Evolutionary conservation across 2,113 vertebrate species (phyloP), one percentile per base, ranked within the genome.

Genomic region (Notothenia rossii): DNA sequence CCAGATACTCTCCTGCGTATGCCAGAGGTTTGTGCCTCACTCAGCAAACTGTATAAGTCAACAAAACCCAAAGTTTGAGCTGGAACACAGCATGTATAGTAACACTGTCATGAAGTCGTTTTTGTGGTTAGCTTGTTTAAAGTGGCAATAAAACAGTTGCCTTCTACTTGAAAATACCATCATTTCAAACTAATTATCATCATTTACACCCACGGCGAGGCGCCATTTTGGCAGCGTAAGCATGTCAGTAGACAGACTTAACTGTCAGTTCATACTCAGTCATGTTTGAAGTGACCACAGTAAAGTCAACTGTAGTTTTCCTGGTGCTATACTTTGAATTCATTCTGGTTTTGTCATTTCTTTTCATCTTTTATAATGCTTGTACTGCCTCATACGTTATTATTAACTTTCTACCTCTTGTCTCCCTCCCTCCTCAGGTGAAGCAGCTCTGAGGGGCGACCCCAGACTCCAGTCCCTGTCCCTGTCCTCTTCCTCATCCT

Each of bases 361-460:
- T 29, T 65, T 29, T 5, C 9, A 4, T 7, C 25, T 18, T 43
- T 58, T 7, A 61, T 15, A 40, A 22, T 33, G 36, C 12, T 6
- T 50, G 46, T 51, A 11, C 36, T 33, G 13, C 59, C 18, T 56
- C n/a, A 40, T 40, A 1, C 29, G 22, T 68, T n/a, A 67, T 20
- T 66, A 20, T 72, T 48, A 18, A 51, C 40, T 36, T 45, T 54
- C 25, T 5, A 5, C 29, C 29, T 45, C n/a, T 10, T 61, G 7
- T 45, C 7, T 33, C 75, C 15, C 72, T 49, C 13, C 36, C 43
- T 67, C 3, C 36, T 48, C 60, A 99, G 98, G 98, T 85, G 98
- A 99, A 93, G 98, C 97, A 77, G 96, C 97, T 79, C 95, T 99
- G 89, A 95, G 98, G 89, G 97, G 95, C 1, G 98, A 99, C 75